Evolutionary conservation across 2,888 invertebrate species (phyloP).

Genomic region (Smittia aterrima): DNA sequence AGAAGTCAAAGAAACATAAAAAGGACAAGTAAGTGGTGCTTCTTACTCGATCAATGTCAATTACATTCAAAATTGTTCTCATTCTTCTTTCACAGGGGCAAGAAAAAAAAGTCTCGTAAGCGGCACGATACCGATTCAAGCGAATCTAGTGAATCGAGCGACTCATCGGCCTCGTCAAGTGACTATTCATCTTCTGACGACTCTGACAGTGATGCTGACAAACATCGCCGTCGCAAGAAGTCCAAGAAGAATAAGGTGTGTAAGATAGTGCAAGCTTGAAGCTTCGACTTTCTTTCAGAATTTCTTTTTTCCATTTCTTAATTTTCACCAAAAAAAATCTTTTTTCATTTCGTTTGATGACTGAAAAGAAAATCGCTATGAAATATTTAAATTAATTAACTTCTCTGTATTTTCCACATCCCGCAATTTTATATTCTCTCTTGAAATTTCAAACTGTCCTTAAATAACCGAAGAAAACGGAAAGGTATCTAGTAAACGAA

Average conservation of each 20-base stretch:
- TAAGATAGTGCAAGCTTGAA: background rate
- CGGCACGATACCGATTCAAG: conserved; percentile 55
- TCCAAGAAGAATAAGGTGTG: conserved; percentile 37
- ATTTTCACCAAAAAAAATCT: conserved; percentile 38
- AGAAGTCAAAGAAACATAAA: conserved; percentile 73
- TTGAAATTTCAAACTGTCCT: conserved; percentile 41
- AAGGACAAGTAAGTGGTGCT: conserved; percentile 63
- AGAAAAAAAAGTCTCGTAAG: conserved; percentile 61
- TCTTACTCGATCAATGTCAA: background rate
- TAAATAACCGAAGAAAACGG: conserved; percentile 41
- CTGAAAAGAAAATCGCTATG: conserved; percentile 8
- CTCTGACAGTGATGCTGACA: conserved; percentile 35
- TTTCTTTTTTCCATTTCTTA: conserved; percentile 26
- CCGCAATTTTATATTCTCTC: conserved; percentile 30
- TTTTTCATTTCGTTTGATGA: background rate
- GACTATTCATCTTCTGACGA: conserved; percentile 28
- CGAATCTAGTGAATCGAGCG: conserved; percentile 51
- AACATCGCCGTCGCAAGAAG: conserved; percentile 24
- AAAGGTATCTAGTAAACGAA: conserved; percentile 39
- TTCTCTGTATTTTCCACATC: conserved; percentile 31
- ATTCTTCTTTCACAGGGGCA: conserved; percentile 48
- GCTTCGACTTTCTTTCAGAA: conserved; percentile 12
- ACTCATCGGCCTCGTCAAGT: conserved; percentile 43
- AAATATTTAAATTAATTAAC: conserved; percentile 35
- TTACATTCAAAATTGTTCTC: background rate